Conservation (phyloP, 1,140 invertebrate species). For the Sipha flava region DNA sequence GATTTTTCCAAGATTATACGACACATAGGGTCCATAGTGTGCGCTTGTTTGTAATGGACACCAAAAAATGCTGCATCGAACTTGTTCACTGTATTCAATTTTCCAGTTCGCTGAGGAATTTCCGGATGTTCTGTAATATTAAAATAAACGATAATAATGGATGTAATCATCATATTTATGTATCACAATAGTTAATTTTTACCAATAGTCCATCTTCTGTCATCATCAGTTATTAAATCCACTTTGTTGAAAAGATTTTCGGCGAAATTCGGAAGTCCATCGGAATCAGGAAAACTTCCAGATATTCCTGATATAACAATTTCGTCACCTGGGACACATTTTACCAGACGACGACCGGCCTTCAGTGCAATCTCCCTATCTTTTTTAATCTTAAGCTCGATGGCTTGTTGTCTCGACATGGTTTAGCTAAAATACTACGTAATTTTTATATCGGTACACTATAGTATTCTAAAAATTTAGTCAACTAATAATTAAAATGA, state of each 20-base stretch:
- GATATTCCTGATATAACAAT: slow-evolving; percentile 74
- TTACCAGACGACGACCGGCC: slow-evolving; percentile 37
- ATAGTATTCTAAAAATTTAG: neutral
- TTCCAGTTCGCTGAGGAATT: slow-evolving; percentile 65
- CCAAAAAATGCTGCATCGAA: slow-evolving; percentile 79
- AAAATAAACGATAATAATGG: slow-evolving; percentile 3
- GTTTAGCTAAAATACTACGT: neutral
- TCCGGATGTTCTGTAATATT: slow-evolving; percentile 52
- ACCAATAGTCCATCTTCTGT: slow-evolving; percentile 64
- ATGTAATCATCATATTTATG: neutral
- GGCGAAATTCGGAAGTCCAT: slow-evolving; percentile 66
- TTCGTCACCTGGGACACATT: slow-evolving; percentile 55
- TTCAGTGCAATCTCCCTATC: slow-evolving; percentile 34
- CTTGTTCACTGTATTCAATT: slow-evolving; percentile 66
- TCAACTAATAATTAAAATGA: neutral
- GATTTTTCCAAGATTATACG: slow-evolving; percentile 73
- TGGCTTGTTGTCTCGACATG: slow-evolving; percentile 29
- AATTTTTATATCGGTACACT: too few relatives aligned
- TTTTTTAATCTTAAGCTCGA: slow-evolving; percentile 19
- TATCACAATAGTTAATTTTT: neutral
- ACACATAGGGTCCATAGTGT: slow-evolving; percentile 82
- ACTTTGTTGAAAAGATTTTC: slow-evolving; percentile 72
- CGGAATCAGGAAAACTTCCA: slow-evolving; percentile 77
- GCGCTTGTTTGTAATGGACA: slow-evolving; percentile 71
- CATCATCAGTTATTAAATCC: slow-evolving; percentile 72